Conservation (phyloP, 1,140 invertebrate species). For the Drosophila setifemur region DNA sequence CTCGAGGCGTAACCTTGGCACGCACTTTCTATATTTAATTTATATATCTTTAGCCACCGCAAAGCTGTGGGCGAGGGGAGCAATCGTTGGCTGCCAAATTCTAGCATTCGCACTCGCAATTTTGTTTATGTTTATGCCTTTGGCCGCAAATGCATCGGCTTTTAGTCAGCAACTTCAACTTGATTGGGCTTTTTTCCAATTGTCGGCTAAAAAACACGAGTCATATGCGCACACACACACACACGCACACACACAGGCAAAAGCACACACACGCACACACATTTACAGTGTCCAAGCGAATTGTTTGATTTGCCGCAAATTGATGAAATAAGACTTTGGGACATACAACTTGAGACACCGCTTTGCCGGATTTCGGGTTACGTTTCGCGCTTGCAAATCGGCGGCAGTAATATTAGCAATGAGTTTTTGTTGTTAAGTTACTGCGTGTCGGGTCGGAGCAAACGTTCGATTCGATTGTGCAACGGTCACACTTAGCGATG, state of each 20-base stretch:
- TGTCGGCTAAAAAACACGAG: constrained; percentile 73
- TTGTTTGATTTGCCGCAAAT: constrained; percentile 2
- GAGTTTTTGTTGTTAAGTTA: constrained; percentile 25
- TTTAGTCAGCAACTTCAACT: constrained; percentile 18
- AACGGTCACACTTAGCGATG: background rate
- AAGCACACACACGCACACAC: constrained; percentile 7
- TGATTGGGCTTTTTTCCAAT: constrained; percentile 32
- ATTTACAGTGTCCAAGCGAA: background rate
- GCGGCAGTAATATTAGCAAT: constrained; percentile 31
- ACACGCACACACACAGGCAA: constrained; percentile 18
- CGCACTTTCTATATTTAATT: constrained; percentile 48
- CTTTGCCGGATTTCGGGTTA: constrained; percentile 1
- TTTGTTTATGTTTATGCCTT: constrained; percentile 6
- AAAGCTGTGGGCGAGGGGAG: background rate
- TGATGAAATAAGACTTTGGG: constrained; percentile 2
- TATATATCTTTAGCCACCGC: constrained; percentile 19
- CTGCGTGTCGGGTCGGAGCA: constrained; percentile 17
- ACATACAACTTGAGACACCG: constrained; percentile 18
- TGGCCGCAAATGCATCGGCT: constrained; percentile 4
- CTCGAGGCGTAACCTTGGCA: constrained; percentile 37
- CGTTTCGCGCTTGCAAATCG: constrained; percentile 24
- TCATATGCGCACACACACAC: constrained; percentile 51
- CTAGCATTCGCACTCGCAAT: background rate
- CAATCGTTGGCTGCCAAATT: constrained; percentile 7
- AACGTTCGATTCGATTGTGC: constrained; percentile 15